These are phyloP conservation scores for Diachasmimorpha longicaudata DNA, from an alignment of 1,140 invertebrate genomes.

Conservation along the genomic window DNA sequence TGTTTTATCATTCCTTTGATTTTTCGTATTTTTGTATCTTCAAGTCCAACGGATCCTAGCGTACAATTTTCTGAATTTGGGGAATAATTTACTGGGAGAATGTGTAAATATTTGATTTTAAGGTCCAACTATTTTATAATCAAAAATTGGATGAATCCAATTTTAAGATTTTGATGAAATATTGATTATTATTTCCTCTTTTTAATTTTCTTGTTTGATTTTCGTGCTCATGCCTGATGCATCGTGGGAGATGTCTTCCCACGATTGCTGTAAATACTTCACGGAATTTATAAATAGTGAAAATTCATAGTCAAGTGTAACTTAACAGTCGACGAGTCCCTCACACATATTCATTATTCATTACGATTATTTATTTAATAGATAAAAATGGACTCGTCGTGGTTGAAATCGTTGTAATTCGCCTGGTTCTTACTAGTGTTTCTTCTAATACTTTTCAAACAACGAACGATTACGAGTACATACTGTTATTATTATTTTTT, in stretches of 20 bases:
- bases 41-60: not conserved
- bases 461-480: conserved; percentile 7
- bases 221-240: conserved; percentile 34
- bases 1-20: not conserved
- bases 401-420: not conserved
- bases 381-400: not conserved
- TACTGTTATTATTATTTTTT: not conserved
- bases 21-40: not conserved
- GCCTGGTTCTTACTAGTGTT: not conserved
- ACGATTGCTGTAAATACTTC: not conserved
- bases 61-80: not conserved
- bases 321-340: not conserved
- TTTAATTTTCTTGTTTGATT: conserved; percentile 31
- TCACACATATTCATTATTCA: not conserved
- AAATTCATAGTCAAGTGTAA: conserved; percentile 5
- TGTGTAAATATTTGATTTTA: conserved; percentile 1
- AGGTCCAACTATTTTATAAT: not conserved
- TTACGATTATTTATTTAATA: conserved; percentile 3
- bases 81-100: not conserved
- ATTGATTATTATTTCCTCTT: not conserved
- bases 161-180: conserved; percentile 17
- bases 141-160: not conserved
- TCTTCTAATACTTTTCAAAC: not conserved
- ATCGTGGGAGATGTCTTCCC: conserved; percentile 18
- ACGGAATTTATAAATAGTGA: conserved; percentile 11